A percentile compares a stretch with the other conserved stretches of the same genome.
These are phyloP conservation scores for Caenorhabditis imperialis DNA, from an alignment of 2,888 invertebrate genomes.

Conservation along the genomic window DNA sequence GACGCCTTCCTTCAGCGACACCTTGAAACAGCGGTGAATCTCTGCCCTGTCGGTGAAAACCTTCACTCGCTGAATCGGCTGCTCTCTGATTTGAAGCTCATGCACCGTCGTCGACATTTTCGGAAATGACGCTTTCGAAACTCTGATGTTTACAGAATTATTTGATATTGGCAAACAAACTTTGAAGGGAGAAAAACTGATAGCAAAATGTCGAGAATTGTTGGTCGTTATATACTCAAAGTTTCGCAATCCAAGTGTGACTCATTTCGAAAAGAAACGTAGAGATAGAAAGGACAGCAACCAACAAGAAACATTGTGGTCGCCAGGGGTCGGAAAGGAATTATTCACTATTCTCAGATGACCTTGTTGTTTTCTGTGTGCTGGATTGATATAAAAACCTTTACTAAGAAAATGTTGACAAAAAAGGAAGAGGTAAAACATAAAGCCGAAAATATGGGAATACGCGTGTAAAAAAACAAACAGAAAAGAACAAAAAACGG, in stretches of 20 bases:
- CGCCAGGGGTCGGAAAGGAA: too few relatives aligned
- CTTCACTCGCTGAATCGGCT: constrained; percentile 53
- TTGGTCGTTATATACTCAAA: constrained; percentile 11
- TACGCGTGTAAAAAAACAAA: background rate
- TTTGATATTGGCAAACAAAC: background rate
- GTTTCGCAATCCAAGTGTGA: background rate
- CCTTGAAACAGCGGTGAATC: constrained; percentile 59
- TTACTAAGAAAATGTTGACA: too few relatives aligned
- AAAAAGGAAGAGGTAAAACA: background rate
- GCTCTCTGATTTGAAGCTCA: constrained; percentile 50
- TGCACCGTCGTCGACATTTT: constrained; percentile 26
- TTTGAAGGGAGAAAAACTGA: background rate
- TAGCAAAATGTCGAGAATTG: background rate
- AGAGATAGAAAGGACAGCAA: constrained; percentile 6
- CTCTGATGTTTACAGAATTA: too few relatives aligned
- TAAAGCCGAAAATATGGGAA: background rate
- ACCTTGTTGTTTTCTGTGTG: too few relatives aligned
- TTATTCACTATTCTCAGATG: too few relatives aligned
- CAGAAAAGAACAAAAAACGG: background rate
- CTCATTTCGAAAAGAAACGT: constrained; percentile 7
- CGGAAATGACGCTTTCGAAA: too few relatives aligned
- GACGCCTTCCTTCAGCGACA: constrained; percentile 57
- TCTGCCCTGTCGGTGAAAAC: constrained; percentile 75
- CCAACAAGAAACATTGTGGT: too few relatives aligned
- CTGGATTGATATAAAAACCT: too few relatives aligned